Evolutionary conservation across 1,140 invertebrate genomes (phyloP), one percentile per base, ranked within the genome.

Genomic region (Megalopta genalis): DNA sequence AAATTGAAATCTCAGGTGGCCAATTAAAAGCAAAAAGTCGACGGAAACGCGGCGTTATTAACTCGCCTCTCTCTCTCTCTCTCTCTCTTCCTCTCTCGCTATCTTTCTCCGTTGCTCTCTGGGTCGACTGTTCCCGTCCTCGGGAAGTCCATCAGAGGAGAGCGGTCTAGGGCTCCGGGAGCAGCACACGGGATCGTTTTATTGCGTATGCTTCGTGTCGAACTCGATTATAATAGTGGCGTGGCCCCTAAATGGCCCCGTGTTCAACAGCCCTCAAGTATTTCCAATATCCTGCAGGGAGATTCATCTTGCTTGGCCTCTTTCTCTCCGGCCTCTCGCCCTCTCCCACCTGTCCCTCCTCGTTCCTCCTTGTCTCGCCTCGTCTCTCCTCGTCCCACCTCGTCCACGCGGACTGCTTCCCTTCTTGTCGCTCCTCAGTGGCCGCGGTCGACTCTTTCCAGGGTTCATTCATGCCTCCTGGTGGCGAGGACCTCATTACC

Each of bases 281-380:
- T 92, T 92, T 92, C 90, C 91, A 92, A 92, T 92, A 92, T 92
- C 91, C 91, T 92, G 91, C 89, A 88, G 88, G 83, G 89, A 87
- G 87, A 90, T 90, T 88, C 85, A 88, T 89, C 85, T 84, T 83
- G 25, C 49, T 52, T 49, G 37, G 59, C 69, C 52, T 70, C 70
- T 23, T 42, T 75, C 76, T 71, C 77, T 66, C 27, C 69, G 62
- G 25, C 77, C 77, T 80, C 63, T 71, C 27, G 16, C 37, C 27
- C 68, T 76, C 62, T 77, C 57, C 68, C 46, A 27, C n/a, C 49
- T 69, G 62, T 67, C 67, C 62, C 64, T 63, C 64, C 32, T 70
- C 70, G 65, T 65, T 64, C 39, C 39, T 42, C 39, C 39, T 32
- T 23, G 65, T 76, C 62, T 77, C 62, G 65, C 46, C n/a, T 39